A percentile compares a stretch with the other conserved stretches of the same genome.
These are phyloP conservation scores for Parnassius orleans DNA, from an alignment of 2,888 invertebrate genomes.

Conservation along the genomic window DNA sequence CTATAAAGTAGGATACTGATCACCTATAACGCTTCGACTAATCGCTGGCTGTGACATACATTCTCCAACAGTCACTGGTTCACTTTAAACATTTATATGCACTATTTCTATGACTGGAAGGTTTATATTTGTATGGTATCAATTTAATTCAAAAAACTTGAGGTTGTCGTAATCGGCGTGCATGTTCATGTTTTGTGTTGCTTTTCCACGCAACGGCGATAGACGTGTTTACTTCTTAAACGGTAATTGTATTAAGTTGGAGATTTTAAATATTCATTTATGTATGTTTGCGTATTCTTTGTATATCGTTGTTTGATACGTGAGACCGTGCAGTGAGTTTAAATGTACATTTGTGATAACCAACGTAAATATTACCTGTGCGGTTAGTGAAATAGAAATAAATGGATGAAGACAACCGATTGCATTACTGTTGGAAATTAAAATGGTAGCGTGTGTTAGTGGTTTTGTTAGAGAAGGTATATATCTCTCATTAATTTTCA, in stretches of 20 bases:
- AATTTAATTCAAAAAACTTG: background rate
- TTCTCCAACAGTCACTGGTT: constrained; percentile 6
- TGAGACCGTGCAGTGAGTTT: too few relatives aligned
- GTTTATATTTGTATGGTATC: background rate
- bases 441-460: too few relatives aligned
- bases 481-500: too few relatives aligned
- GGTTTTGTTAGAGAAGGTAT: too few relatives aligned
- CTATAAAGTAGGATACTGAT: constrained; percentile 12
- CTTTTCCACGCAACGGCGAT: background rate
- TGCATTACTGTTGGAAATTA: too few relatives aligned
- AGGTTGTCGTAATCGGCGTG: background rate
- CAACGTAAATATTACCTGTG: too few relatives aligned
- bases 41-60: constrained; percentile 19
- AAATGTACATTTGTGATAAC: too few relatives aligned
- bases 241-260: background rate
- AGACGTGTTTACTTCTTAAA: constrained; percentile 15
- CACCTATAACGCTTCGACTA: constrained; percentile 3
- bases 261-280: background rate
- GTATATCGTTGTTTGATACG: too few relatives aligned
- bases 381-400: too few relatives aligned
- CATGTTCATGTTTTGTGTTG: background rate
- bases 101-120: constrained; percentile 1
- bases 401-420: too few relatives aligned
- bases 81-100: background rate
- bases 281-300: too few relatives aligned